Evolutionary conservation across 2,888 invertebrate genomes (phyloP).

Genomic region (Miltochrista miniata): DNA sequence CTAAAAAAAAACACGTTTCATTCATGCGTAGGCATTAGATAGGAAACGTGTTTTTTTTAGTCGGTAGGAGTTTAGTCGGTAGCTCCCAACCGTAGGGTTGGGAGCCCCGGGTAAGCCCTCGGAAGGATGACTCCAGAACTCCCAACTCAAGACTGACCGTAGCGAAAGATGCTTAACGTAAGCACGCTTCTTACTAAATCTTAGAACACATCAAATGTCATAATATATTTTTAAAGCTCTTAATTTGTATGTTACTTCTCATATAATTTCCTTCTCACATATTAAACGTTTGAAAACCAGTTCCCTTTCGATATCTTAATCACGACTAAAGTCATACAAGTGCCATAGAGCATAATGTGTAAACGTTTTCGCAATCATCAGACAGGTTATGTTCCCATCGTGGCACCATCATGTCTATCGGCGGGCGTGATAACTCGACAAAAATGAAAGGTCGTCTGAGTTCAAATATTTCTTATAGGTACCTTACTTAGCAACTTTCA

Average conservation of each 20-base stretch:
- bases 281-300: conserved; percentile 1
- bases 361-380: conserved; percentile 8
- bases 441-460: conserved; percentile 61
- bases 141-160: too few species aligned
- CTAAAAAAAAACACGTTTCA: too few species aligned
- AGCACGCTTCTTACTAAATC: too few species aligned
- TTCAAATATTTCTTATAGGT: conserved; percentile 51
- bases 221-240: neutral
- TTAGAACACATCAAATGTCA: neutral
- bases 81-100: too few species aligned
- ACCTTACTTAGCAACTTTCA: conserved; percentile 63
- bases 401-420: conserved; percentile 19
- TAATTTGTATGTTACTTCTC: conserved; percentile 1
- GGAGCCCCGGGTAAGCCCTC: too few species aligned
- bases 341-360: neutral
- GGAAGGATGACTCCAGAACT: too few species aligned
- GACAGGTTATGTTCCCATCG: conserved; percentile 12
- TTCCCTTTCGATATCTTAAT: conserved; percentile 1
- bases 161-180: too few species aligned
- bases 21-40: too few species aligned
- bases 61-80: too few species aligned
- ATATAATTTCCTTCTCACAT: neutral
- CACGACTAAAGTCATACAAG: conserved; percentile 5
- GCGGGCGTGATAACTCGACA: conserved; percentile 27
- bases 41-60: too few species aligned